Evolutionary conservation across 2,113 vertebrate species (phyloP), one percentile per base, ranked within the genome.

Genomic region (Bufo bufo): DNA sequence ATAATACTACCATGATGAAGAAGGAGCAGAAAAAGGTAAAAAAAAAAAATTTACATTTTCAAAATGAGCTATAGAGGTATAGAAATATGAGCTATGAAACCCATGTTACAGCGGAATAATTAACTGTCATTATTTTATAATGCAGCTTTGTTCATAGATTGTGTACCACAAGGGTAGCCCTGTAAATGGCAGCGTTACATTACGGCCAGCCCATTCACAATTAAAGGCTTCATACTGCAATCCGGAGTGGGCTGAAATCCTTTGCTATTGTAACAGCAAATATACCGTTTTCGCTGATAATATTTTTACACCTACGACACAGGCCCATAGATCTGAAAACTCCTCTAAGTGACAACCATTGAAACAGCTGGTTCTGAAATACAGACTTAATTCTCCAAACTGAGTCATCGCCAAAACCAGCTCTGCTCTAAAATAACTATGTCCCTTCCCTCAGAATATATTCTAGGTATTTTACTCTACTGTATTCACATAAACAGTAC

Each of bases 401-500:
- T 77, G 84, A 85, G 69, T 77, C 84, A 77, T 85, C 71, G 59
- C 56, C 33, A n/a, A 58, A 54, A 12, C 16, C 16, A n/a, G 50
- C 20, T 10, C 75, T 52, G 12, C 20, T 20, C 77, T 52, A 43
- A 4, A 77, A 77, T 50, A 20, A 43, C 10, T 0, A 4, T 71
- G 19, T 6, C 19, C 49, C 75, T 19, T 47, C 75, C 47, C 10
- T n/a, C 49, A 5, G 7, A 54, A 78, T 71, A 71, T 13, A 33
- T 1, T 43, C 66, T 4, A 12, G 12, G 66, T 4, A 71, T 71
- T 71, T 71, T 33, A 4, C 66, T 71, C 11, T 71, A 71, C 23
- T 33, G 66, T 3, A 71, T 71, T 33, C 11, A 13, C 8, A 71
- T 33, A 33, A 33, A 33, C 33, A n/a, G 10, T 66, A 23, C 20